phyloP scores from a whole-genome alignment of 2,888 invertebrate genomes.

The Dynastes tityus region DNA sequence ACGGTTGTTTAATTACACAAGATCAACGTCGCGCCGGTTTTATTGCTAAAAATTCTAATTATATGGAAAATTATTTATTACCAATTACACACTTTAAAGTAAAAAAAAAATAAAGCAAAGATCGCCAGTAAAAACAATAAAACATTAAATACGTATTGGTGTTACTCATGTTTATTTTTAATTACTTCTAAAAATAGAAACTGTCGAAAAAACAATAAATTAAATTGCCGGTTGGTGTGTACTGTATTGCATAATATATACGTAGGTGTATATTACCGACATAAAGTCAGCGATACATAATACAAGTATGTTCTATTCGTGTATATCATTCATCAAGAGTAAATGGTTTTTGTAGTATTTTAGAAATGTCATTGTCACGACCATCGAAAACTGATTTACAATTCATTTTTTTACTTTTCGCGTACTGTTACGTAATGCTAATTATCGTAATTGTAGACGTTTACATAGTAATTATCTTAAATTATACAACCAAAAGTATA shows the following conservation, averaged over 20 bases:
- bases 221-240: neutral
- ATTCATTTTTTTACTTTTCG: neutral
- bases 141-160: conserved; percentile 1
- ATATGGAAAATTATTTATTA: too few relatives aligned
- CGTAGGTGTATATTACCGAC: neutral
- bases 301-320: neutral
- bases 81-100: too few relatives aligned
- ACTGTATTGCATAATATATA: neutral
- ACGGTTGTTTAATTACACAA: too few relatives aligned
- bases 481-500: conserved; percentile 2
- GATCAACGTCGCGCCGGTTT: too few relatives aligned
- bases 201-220: conserved; percentile 3
- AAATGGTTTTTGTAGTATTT: neutral
- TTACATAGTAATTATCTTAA: conserved; percentile 4
- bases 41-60: too few relatives aligned
- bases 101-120: neutral
- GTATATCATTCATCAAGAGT: neutral
- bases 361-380: conserved; percentile 29
- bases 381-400: neutral
- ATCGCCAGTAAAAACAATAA: neutral
- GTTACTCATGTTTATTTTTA: conserved; percentile 35
- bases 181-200: conserved; percentile 29
- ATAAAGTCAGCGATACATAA: neutral
- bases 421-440: neutral
- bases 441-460: conserved; percentile 9